Evolutionary conservation across 2,888 invertebrate genomes (phyloP).

Genomic region (Trichopoda pennipes): DNA sequence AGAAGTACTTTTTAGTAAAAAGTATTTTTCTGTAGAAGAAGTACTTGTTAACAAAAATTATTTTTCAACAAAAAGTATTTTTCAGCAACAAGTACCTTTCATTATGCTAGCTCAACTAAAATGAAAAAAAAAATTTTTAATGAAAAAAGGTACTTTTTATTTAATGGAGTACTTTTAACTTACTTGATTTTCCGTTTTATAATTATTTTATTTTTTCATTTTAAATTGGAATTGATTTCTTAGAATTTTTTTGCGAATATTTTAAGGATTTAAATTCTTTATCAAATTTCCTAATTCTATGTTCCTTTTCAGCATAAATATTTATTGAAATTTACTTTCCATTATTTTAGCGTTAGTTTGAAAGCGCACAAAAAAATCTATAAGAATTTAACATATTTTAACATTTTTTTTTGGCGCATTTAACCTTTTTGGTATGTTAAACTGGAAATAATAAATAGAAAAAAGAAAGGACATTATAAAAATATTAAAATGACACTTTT

Average conservation of each 20-base stretch:
- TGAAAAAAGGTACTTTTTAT: too few relatives aligned
- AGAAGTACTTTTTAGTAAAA: too few relatives aligned
- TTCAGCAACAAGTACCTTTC: too few relatives aligned
- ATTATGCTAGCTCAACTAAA: too few relatives aligned
- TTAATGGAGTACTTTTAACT: too few relatives aligned
- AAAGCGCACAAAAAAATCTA: not conserved
- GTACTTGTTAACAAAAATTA: too few relatives aligned
- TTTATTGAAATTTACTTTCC: conserved; percentile 37
- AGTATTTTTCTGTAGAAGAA: too few relatives aligned
- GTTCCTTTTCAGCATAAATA: not conserved
- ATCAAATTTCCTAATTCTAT: not conserved
- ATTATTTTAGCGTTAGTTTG: not conserved
- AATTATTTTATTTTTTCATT: too few relatives aligned
- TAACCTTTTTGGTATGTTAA: conserved; percentile 51
- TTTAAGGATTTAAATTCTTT: not conserved
- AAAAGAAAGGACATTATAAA: conserved; percentile 42
- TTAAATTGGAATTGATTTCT: too few relatives aligned
- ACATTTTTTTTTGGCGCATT: conserved; percentile 30
- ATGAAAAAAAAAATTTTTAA: too few relatives aligned
- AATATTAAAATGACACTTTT: conserved; percentile 63
- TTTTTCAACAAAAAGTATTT: too few relatives aligned
- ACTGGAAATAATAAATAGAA: conserved; percentile 16
- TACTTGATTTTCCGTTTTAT: too few relatives aligned
- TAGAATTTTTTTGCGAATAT: not conserved
- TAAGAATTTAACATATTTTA: conserved; percentile 49